A percentile compares a stretch with the other conserved stretches of the same genome.
Conservation (phyloP, 1,140 invertebrate genomes). For the Panonychus citri region DNA sequence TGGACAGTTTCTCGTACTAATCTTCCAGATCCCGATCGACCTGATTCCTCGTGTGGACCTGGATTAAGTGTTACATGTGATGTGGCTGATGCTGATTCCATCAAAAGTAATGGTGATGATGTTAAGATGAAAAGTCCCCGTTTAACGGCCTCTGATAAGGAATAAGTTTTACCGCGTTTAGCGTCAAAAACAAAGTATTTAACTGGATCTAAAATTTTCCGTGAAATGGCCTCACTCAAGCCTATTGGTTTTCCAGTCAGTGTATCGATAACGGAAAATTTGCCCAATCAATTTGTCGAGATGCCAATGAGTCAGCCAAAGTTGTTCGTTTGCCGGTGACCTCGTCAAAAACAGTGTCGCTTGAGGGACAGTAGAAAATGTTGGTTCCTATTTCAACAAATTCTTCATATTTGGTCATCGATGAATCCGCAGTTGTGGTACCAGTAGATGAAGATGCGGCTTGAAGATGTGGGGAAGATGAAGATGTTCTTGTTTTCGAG, state of each 20-base stretch:
- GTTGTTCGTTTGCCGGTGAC: slow-evolving; percentile 51
- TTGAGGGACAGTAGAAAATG: neutral
- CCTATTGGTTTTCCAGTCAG: slow-evolving; percentile 54
- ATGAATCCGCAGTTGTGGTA: neutral
- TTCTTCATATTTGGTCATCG: neutral
- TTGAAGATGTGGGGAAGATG: neutral
- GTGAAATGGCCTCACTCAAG: slow-evolving; percentile 57
- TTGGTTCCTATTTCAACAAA: neutral
- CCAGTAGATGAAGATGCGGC: neutral
- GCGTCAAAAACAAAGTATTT: slow-evolving; percentile 46
- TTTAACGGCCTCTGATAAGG: slow-evolving; percentile 32
- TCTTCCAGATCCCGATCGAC: neutral
- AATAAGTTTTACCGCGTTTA: slow-evolving; percentile 43
- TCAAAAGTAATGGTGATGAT: neutral
- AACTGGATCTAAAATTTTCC: slow-evolving; percentile 48
- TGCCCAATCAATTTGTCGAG: neutral
- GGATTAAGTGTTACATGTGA: neutral
- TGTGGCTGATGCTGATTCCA: neutral
- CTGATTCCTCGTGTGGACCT: neutral
- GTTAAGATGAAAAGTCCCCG: slow-evolving; percentile 19
- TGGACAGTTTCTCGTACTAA: slow-evolving; percentile 1
- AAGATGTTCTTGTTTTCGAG: neutral
- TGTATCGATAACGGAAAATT: slow-evolving; percentile 53
- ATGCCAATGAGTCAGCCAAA: slow-evolving; percentile 44
- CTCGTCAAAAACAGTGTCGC: slow-evolving; percentile 38